Percentiles rank a stretch among this genome's conserved stretches.
These are phyloP conservation scores for Saccostrea cuccullata DNA, from an alignment of 1,140 invertebrate species.

Conservation along the genomic window DNA sequence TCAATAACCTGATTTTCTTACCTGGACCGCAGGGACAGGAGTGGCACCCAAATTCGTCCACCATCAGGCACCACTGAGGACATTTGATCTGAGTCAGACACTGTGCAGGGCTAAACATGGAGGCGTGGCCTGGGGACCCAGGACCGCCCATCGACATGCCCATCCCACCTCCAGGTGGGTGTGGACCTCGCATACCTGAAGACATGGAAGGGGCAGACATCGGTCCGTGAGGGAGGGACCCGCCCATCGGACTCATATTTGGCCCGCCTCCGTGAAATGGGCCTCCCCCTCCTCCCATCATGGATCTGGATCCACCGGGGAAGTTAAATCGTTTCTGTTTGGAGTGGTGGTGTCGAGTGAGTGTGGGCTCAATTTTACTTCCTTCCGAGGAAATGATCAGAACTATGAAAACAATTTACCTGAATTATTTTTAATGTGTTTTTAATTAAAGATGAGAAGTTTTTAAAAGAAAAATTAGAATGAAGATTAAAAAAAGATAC, in stretches of 20 bases:
- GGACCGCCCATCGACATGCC: conserved; percentile 47
- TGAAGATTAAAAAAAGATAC: too few species aligned
- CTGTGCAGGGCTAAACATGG: conserved; percentile 36
- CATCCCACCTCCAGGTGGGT: conserved; percentile 22
- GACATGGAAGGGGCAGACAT: conserved; percentile 23
- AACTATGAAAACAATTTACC: too few species aligned
- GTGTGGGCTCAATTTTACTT: too few species aligned
- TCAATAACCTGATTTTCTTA: background rate
- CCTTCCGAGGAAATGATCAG: too few species aligned
- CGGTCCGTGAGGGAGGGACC: background rate
- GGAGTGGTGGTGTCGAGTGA: background rate
- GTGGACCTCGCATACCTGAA: conserved; percentile 39
- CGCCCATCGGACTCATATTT: conserved; percentile 21
- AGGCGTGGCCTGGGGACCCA: conserved; percentile 35
- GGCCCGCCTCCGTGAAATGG: conserved; percentile 38
- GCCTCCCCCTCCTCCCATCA: conserved; percentile 10
- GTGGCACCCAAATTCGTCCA: conserved; percentile 51
- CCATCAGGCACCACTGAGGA: conserved; percentile 46
- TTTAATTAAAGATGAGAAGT: too few species aligned
- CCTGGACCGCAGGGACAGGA: conserved; percentile 55
- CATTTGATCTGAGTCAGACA: conserved; percentile 47
- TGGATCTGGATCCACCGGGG: background rate
- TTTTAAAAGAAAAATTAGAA: too few species aligned
- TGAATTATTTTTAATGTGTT: too few species aligned
- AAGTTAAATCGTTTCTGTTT: conserved; percentile 17